Evolutionary conservation across 1,140 invertebrate species (phyloP), one percentile per base, ranked within the genome.

Genomic region (Cyclargus thomasi): DNA sequence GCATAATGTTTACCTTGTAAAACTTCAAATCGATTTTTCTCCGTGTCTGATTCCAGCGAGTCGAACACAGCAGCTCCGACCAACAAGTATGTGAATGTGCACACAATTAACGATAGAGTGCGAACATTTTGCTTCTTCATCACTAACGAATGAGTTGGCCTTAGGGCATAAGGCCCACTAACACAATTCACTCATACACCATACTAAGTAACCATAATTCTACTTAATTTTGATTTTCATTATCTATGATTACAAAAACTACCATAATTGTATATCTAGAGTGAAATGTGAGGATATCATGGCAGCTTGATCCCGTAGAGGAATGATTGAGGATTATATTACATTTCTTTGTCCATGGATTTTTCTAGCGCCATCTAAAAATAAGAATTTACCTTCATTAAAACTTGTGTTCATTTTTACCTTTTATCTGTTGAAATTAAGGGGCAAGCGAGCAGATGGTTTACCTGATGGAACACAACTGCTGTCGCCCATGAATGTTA

Each of bases 61-160:
- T 99, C 99, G 92, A 99, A 99, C 67, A 99, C 97, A 21, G 99
- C 98, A n/a, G 99, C 99, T 68, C 99, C 99, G 39, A 99, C 95
- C 21, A 99, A 93, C 65, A 99, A 93, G 92, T 99, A 99, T 57
- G 98, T 99, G 92, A 99, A 99, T 73, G 99, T 99, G 91, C 97
- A 99, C 83, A 99, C 98, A 83, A 99, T 99, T 83, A 99, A 94
- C 63, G 98, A 98, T 84, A 99, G 92, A 81, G 99, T 99, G 84
- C 98, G 96, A 77, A 99, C 97, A 95, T 99, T 99, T 94, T 99
- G 98, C 92, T 96, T 95, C 93, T 97, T 97, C 96, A 97, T 97
- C 79, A 89, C 90, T 88, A 81, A 84, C 82, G 74, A 83, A 78
- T 84, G 67, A 78, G 69, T 76, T 66, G 80, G 85, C 83, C 81